These are phyloP conservation scores for Andrena bucephala DNA, from an alignment of 2,888 invertebrate genomes.

Conservation along the genomic window DNA sequence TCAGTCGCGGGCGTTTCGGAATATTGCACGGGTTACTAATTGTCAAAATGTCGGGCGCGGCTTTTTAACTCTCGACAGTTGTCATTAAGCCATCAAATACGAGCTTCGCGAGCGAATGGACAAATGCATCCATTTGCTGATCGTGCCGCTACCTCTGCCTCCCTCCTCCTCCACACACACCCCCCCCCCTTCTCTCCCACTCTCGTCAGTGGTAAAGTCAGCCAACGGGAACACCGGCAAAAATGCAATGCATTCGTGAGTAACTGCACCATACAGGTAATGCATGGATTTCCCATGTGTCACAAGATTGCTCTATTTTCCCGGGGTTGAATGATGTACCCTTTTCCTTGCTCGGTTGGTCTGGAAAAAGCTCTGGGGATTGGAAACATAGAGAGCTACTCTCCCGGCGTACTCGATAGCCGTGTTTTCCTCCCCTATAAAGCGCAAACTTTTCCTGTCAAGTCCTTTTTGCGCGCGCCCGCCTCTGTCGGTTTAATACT, in stretches of 20 bases:
- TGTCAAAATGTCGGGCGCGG: conserved; percentile 20
- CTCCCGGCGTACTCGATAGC: conserved; percentile 46
- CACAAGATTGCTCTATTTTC: conserved; percentile 68
- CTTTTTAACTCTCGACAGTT: conserved; percentile 45
- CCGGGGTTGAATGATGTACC: conserved; percentile 60
- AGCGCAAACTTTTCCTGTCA: conserved; percentile 49
- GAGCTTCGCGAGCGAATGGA: conserved; percentile 29
- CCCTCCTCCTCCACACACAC: neutral
- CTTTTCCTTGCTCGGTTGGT: conserved; percentile 66
- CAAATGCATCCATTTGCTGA: conserved; percentile 58
- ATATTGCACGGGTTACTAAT: conserved; percentile 24
- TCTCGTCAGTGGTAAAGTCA: conserved; percentile 24
- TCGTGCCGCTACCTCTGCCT: conserved; percentile 29
- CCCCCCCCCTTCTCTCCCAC: neutral
- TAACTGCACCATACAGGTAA: conserved; percentile 47
- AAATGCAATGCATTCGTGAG: conserved; percentile 61
- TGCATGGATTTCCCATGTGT: conserved; percentile 70
- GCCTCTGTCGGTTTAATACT: conserved; percentile 35
- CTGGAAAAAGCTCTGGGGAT: conserved; percentile 62
- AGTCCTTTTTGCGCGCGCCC: conserved; percentile 14
- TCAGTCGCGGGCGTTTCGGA: neutral
- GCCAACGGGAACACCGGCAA: conserved; percentile 18
- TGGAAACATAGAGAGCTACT: conserved; percentile 61
- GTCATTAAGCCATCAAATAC: conserved; percentile 52
- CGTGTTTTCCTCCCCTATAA: conserved; percentile 38